Evolutionary conservation across 1,140 invertebrate genomes (phyloP), one percentile per base, ranked within the genome.

Genomic region (Maniola jurtina): DNA sequence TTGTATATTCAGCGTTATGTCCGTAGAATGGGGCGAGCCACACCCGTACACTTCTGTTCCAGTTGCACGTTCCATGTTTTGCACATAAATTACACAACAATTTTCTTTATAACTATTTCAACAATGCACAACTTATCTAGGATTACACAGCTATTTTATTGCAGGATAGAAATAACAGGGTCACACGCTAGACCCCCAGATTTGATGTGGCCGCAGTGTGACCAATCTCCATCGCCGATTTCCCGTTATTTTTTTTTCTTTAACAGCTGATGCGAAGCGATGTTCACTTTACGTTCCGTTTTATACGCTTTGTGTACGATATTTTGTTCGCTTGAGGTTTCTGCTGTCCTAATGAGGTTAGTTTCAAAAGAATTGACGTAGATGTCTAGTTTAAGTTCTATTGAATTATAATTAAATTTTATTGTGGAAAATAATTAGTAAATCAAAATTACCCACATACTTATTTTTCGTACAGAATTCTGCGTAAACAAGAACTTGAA

Each of bases 1-100:
- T 80, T 94, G 95, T 82, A 97, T 95, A 91, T 94, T 95, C 79
- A 97, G 93, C 82, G 94, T 96, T 89, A 96, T 96, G 86, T 93
- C 91, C 73, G 93, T 92, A 77, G 92, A 91, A 77, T 92, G 91
- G 74, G 86, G 83, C 83, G 91, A 93, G 93, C 93, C 93, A 94
- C 93, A 94, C 93, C 93, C 93, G 86, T 86, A 90, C 70, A 88
- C 85, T 79, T 90, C 89, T 81, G 88, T 89, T 82, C 87, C 88
- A 69, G 86, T 87, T 73, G 82, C 84, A 79, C 89, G 83, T 82
- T 90, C 89, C 89, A 91, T 89, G 77, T 76, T 89, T 83, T 87
- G 74, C 83, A 88, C 88, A 90, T 88, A 86, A 80, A 89, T 81
- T 81, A 84, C 83, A 88, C 84, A 81, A 83, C 66, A 84, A 86